Conservation (phyloP, 1,140 invertebrate species). For the Cryptotermes secundus region DNA sequence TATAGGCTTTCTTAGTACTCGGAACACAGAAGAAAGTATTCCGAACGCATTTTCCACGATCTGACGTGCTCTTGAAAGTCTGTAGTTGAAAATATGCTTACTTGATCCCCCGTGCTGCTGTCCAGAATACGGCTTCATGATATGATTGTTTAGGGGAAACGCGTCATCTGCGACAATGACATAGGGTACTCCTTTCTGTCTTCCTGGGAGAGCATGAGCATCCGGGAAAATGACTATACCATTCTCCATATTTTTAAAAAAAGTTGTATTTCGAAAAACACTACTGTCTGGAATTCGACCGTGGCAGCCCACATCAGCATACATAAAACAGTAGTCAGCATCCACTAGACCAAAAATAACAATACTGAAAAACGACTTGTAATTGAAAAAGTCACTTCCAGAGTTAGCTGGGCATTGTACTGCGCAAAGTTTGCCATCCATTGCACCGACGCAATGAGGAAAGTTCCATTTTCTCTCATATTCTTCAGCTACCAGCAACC, state of each 20-base stretch:
- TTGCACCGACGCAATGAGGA: slow-evolving; percentile 38
- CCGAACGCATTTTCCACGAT: too few species aligned
- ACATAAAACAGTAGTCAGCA: slow-evolving; percentile 41
- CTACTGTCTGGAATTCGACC: slow-evolving; percentile 40
- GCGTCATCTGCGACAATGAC: neutral
- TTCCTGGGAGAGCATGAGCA: neutral
- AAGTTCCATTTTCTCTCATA: slow-evolving; percentile 38
- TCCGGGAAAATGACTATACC: neutral
- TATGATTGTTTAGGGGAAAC: too few species aligned
- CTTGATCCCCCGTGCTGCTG: too few species aligned
- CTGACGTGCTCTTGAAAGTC: too few species aligned
- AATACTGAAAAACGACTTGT: slow-evolving; percentile 42
- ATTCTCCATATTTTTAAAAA: neutral
- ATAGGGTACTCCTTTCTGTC: neutral
- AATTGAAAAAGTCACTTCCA: slow-evolving; percentile 41
- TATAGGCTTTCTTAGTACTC: neutral
- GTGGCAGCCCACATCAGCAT: slow-evolving; percentile 40
- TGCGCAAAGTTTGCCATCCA: slow-evolving; percentile 43
- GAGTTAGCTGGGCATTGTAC: too few species aligned
- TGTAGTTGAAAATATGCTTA: too few species aligned
- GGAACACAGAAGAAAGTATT: neutral
- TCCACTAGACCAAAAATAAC: slow-evolving; percentile 43
- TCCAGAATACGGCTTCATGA: neutral
- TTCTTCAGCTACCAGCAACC: neutral
- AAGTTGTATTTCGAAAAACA: slow-evolving; percentile 35